Conservation (phyloP, 1,140 invertebrate species). For the Pogonomyrmex barbatus region DNA sequence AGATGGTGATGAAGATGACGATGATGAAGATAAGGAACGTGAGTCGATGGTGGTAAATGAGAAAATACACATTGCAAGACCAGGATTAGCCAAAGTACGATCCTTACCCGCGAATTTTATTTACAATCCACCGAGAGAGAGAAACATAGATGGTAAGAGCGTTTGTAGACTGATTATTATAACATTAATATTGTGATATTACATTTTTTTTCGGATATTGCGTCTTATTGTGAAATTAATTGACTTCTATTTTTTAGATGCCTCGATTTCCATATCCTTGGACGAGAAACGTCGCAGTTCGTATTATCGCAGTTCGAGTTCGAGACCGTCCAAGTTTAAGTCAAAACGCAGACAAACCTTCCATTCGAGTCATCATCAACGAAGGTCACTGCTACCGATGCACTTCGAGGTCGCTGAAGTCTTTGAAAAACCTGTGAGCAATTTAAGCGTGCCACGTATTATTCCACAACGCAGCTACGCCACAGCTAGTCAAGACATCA, state of each 20-base stretch:
- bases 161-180: background rate
- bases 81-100: slow-evolving; percentile 87
- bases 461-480: slow-evolving; percentile 78
- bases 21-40: slow-evolving; percentile 82
- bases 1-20: slow-evolving; percentile 86
- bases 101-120: slow-evolving; percentile 90
- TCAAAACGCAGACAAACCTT: slow-evolving; percentile 84
- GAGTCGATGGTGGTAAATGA: slow-evolving; percentile 66
- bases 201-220: background rate
- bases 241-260: slow-evolving; percentile 68
- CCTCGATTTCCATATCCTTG: slow-evolving; percentile 75
- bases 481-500: slow-evolving; percentile 20
- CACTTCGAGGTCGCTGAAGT: slow-evolving; percentile 84
- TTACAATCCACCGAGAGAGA: slow-evolving; percentile 88
- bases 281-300: slow-evolving; percentile 78
- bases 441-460: slow-evolving; percentile 83
- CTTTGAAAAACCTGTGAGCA: slow-evolving; percentile 82
- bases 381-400: slow-evolving; percentile 77
- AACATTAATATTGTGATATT: slow-evolving; percentile 4
- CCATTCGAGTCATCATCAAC: slow-evolving; percentile 82
- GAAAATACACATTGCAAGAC: slow-evolving; percentile 74
- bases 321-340: slow-evolving; percentile 81
- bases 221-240: background rate
- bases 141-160: slow-evolving; percentile 77
- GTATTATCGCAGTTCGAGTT: slow-evolving; percentile 72